phyloP scores from a whole-genome alignment of 2,113 vertebrate genomes.

The Heliornis fulica region DNA sequence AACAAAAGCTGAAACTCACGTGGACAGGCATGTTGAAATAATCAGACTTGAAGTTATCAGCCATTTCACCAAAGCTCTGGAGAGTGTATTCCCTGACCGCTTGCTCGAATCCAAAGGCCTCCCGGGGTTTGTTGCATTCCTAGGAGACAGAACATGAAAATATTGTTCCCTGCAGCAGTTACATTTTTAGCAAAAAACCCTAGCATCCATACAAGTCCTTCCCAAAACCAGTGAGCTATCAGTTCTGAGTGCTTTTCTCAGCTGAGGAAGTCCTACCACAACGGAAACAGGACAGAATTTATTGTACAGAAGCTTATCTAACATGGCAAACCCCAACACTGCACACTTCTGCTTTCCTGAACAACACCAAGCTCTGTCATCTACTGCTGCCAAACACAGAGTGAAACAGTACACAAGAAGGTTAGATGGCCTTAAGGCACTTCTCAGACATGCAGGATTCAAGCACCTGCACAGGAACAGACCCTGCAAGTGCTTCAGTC shows the following conservation, averaged over 20 bases:
- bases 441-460: not conserved
- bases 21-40: slow-evolving; percentile 99
- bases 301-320: not conserved
- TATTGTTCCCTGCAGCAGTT: not conserved
- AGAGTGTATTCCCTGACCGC: slow-evolving; percentile 93
- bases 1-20: slow-evolving; percentile 75
- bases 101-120: slow-evolving; percentile 97
- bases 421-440: not conserved
- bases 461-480: not conserved
- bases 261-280: not conserved
- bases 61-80: slow-evolving; percentile 98
- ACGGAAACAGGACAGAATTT: not conserved
- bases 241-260: not conserved
- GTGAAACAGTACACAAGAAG: not conserved
- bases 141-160: slow-evolving; percentile 55
- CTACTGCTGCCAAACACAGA: not conserved
- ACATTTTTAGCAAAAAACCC: not conserved
- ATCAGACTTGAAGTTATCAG: slow-evolving; percentile 98
- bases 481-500: not conserved
- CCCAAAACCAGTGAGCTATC: not conserved
- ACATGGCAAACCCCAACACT: not conserved
- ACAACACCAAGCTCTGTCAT: not conserved
- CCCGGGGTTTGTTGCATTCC: slow-evolving; percentile 97
- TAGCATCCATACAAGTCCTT: not conserved
- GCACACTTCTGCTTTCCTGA: not conserved